Percentiles rank a stretch among this genome's conserved stretches.
These are phyloP conservation scores for Tamandua tetradactyla DNA, from an alignment of 2,797 vertebrate genomes.

Conservation along the genomic window DNA sequence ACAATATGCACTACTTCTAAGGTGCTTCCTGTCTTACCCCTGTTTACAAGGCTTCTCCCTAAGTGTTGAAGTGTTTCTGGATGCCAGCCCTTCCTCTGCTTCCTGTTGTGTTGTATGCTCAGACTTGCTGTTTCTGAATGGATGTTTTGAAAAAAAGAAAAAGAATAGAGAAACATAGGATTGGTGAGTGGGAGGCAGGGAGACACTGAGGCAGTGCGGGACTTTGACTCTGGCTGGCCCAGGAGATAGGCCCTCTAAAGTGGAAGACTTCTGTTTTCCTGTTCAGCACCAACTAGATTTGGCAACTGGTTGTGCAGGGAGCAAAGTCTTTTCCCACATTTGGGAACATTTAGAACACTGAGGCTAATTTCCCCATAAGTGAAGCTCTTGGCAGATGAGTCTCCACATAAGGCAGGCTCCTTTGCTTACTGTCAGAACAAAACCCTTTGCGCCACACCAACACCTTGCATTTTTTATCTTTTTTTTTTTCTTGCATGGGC, in stretches of 20 bases:
- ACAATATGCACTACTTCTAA: not conserved
- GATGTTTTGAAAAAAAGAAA: not conserved
- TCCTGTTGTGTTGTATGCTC: not conserved
- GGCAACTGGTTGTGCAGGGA: not conserved
- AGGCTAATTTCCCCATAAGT: not conserved
- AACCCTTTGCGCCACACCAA: not conserved
- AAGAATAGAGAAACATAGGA: not conserved
- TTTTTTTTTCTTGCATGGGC: no score
- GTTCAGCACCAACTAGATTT: not conserved
- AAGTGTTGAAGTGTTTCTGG: not conserved
- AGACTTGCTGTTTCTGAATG: not conserved
- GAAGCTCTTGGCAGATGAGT: not conserved
- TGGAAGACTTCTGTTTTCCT: not conserved
- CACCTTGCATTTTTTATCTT: not conserved
- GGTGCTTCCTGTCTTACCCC: not conserved
- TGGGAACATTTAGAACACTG: not conserved
- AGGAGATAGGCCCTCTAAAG: not conserved
- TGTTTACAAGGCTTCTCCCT: not conserved
- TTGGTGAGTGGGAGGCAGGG: rapidly evolving
- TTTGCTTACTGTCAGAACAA: conserved; percentile 27
- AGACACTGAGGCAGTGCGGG: not conserved
- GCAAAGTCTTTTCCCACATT: not conserved
- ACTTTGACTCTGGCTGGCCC: not conserved
- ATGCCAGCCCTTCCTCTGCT: not conserved
- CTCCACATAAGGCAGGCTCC: not conserved